These are phyloP conservation scores for Fragum whitleyi DNA, from an alignment of 2,888 invertebrate genomes.

Conservation along the genomic window DNA sequence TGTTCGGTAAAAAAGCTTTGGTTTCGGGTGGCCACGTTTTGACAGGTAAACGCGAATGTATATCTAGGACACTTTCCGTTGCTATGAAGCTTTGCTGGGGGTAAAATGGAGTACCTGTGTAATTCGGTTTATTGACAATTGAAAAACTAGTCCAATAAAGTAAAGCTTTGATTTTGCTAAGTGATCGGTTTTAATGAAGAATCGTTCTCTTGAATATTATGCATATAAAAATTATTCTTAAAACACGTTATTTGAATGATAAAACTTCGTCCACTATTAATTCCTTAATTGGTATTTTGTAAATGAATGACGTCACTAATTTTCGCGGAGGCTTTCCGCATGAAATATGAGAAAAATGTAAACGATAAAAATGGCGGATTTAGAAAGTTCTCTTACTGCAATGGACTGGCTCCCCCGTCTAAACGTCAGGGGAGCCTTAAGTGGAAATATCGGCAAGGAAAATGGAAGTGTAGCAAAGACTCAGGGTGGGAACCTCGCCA, in stretches of 20 bases:
- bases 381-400: slow-evolving; percentile 86
- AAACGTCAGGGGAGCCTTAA: slow-evolving; percentile 83
- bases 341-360: slow-evolving; percentile 51
- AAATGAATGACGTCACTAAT: slow-evolving; percentile 7
- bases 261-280: neutral
- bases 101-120: slow-evolving; percentile 69
- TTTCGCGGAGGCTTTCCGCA: slow-evolving; percentile 15
- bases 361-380: slow-evolving; percentile 83
- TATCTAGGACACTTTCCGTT: slow-evolving; percentile 78
- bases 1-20: slow-evolving; percentile 12
- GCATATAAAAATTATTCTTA: too few relatives aligned
- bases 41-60: slow-evolving; percentile 62
- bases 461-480: slow-evolving; percentile 72
- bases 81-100: slow-evolving; percentile 78
- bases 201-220: too few relatives aligned
- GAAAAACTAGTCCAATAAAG: slow-evolving; percentile 38
- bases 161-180: too few relatives aligned
- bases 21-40: slow-evolving; percentile 25
- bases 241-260: too few relatives aligned
- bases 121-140: slow-evolving; percentile 49
- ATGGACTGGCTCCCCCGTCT: slow-evolving; percentile 87
- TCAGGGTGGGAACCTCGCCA: slow-evolving; percentile 76
- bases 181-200: too few relatives aligned
- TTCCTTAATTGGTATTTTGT: slow-evolving; percentile 31
- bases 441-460: slow-evolving; percentile 73